Percentiles rank a stretch among this genome's conserved stretches.
phyloP scores from a whole-genome alignment of 2,797 vertebrate species.

The Pogonophryne albipinna region DNA sequence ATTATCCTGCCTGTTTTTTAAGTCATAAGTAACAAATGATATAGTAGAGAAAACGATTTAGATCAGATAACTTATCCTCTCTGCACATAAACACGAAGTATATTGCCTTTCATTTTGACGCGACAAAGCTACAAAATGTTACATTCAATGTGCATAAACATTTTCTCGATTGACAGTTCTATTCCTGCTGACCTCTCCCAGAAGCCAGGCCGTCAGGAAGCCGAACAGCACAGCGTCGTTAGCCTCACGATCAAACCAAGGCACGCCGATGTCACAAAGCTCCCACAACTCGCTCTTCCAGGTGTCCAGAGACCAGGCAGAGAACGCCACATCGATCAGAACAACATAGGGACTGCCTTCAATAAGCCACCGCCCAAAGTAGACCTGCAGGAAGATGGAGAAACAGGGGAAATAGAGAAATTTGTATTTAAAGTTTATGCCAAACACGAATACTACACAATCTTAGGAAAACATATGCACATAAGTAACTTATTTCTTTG shows the following conservation, averaged over 20 bases:
- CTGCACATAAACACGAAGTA: not conserved
- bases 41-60: no score
- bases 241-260: conserved; percentile 95
- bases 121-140: not conserved
- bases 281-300: conserved; percentile 96
- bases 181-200: conserved; percentile 89
- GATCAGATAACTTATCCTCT: not conserved
- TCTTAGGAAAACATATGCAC: not conserved
- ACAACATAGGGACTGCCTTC: conserved; percentile 93
- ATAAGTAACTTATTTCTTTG: not conserved
- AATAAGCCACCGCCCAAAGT: conserved; percentile 95
- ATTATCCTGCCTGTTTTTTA: no score
- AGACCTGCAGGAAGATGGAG: conserved; percentile 81
- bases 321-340: conserved; percentile 92
- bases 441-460: not conserved
- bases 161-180: not conserved
- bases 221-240: conserved; percentile 94
- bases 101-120: not conserved
- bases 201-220: conserved; percentile 94
- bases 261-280: conserved; percentile 89
- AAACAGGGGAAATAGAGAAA: not conserved
- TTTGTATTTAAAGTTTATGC: not conserved
- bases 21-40: no score
- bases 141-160: not conserved
- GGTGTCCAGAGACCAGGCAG: conserved; percentile 92